Percentiles rank a stretch among this genome's conserved stretches.
Conservation (phyloP, 2,888 invertebrate genomes). For the Parnassius apollo region DNA sequence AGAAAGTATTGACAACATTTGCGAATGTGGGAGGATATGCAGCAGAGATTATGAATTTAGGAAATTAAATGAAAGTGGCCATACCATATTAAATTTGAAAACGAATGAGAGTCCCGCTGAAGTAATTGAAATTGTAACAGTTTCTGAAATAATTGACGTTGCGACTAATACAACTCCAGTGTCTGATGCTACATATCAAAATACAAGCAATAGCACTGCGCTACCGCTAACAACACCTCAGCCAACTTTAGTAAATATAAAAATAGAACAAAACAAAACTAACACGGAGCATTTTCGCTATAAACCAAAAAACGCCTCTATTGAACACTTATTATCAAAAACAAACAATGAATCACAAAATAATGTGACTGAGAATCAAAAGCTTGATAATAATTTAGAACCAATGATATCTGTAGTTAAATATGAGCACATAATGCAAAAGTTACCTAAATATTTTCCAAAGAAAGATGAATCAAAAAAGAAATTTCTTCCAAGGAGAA, state of each 20-base stretch:
- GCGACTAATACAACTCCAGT: slow-evolving; percentile 26
- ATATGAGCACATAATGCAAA: slow-evolving; percentile 63
- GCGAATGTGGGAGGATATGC: slow-evolving; percentile 78
- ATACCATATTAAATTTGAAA: slow-evolving; percentile 25
- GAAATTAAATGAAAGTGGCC: slow-evolving; percentile 43
- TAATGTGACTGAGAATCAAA: slow-evolving; percentile 36
- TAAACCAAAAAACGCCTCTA: neutral
- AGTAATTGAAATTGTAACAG: slow-evolving; percentile 29
- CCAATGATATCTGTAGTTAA: slow-evolving; percentile 48
- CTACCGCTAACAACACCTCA: slow-evolving; percentile 17
- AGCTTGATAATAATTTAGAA: slow-evolving; percentile 57
- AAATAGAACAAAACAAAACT: slow-evolving; percentile 17
- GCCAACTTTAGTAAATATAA: slow-evolving; percentile 17
- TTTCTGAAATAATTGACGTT: slow-evolving; percentile 25
- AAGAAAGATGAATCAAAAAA: slow-evolving; percentile 64
- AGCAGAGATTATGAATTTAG: slow-evolving; percentile 69
- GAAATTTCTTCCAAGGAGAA: slow-evolving; percentile 64
- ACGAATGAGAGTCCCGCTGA: slow-evolving; percentile 28
- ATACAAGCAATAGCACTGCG: slow-evolving; percentile 25
- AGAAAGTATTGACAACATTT: slow-evolving; percentile 74
- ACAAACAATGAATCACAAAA: slow-evolving; percentile 29
- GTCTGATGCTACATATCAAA: slow-evolving; percentile 25
- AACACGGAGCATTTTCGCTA: slow-evolving; percentile 12
- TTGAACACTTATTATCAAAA: neutral
- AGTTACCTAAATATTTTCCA: slow-evolving; percentile 44